Evolutionary conservation across 2,797 vertebrate species (phyloP).

Genomic region (Macrochelys suwanniensis): DNA sequence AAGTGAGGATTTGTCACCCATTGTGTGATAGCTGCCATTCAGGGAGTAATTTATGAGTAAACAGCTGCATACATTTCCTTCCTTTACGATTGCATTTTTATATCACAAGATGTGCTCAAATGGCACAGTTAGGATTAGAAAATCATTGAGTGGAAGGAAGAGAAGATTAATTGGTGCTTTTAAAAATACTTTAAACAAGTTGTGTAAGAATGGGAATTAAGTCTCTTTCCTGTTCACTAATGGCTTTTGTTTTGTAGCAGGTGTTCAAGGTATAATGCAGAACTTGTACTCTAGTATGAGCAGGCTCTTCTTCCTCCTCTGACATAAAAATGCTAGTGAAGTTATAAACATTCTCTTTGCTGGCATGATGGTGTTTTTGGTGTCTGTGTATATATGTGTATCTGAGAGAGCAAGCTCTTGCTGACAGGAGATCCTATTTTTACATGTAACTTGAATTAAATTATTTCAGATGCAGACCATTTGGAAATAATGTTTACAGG

Average conservation of each 20-base stretch:
- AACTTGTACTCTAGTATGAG: neutral
- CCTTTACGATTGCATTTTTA: neutral
- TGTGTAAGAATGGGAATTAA: constrained; percentile 18
- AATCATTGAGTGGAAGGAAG: neutral
- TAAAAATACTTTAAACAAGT: neutral
- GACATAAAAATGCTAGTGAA: neutral
- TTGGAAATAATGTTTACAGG: constrained; percentile 60
- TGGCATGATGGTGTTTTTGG: neutral
- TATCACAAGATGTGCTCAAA: neutral
- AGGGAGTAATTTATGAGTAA: constrained; percentile 41
- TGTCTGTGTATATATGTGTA: neutral
- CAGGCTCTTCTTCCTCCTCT: constrained; percentile 20
- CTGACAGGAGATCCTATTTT: constrained; percentile 24
- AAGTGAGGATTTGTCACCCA: neutral
- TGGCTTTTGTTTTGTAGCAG: neutral
- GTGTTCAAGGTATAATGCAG: constrained; percentile 24
- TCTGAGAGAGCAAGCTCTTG: constrained; percentile 5
- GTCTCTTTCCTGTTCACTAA: neutral
- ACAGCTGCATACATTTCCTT: constrained; percentile 33
- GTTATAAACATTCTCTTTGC: neutral
- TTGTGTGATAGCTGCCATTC: constrained; percentile 40
- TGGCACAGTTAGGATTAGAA: constrained; percentile 14
- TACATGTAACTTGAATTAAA: constrained; percentile 15
- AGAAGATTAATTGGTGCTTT: constrained; percentile 25
- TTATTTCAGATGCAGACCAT: neutral